A percentile compares a stretch with the other conserved stretches of the same genome.
Conservation (phyloP, 2,797 vertebrate genomes). For the Spinus pinus region DNA sequence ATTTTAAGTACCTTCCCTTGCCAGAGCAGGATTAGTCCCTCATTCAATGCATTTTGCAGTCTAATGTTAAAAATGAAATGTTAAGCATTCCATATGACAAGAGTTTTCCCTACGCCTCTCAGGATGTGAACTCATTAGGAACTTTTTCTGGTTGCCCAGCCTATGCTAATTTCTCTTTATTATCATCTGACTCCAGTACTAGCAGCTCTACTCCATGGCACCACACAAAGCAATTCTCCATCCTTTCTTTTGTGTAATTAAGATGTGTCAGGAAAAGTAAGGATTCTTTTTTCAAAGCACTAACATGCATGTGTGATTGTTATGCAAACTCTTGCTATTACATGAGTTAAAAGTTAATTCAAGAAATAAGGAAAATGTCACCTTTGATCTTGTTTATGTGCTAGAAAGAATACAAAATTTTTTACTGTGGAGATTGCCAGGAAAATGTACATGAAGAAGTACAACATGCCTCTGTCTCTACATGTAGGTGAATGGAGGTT, state of each 20-base stretch:
- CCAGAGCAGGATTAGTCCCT: conserved; percentile 26
- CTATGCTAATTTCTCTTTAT: not conserved
- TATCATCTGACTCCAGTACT: not conserved
- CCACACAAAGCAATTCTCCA: not conserved
- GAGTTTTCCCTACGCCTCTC: not conserved
- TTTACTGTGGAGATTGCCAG: not conserved
- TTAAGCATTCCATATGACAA: conserved; percentile 10
- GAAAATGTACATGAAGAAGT: not conserved
- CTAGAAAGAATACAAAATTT: not conserved
- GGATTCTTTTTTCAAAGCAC: not conserved
- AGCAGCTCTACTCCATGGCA: not conserved
- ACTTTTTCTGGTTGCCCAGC: not conserved
- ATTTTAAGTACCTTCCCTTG: not conserved
- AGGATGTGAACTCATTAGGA: conserved; percentile 8
- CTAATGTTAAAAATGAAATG: not conserved
- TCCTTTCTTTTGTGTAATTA: not conserved
- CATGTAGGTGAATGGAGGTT: not conserved
- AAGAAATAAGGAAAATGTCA: not conserved
- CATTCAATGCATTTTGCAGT: conserved; percentile 30
- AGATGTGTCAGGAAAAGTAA: not conserved
- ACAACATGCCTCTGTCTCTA: not conserved
- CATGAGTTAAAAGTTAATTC: not conserved
- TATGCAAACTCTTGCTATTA: not conserved
- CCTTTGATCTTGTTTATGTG: not conserved
- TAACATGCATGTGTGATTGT: not conserved